These are phyloP conservation scores for Anser brachyrhynchus DNA, from an alignment of 2,113 vertebrate species.

Conservation along the genomic window DNA sequence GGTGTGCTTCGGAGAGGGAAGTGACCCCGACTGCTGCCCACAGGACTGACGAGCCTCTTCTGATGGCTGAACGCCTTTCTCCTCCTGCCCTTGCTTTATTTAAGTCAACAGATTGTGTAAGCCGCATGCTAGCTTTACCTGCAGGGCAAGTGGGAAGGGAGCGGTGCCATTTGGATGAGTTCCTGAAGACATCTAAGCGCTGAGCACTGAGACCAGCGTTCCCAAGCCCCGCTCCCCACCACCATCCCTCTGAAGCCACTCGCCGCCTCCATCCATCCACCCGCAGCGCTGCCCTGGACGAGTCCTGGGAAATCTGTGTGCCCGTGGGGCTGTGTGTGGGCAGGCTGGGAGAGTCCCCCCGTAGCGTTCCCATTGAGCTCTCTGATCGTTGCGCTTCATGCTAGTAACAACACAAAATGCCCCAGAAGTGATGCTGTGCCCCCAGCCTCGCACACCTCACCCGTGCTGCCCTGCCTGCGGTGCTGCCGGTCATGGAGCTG, in stretches of 20 bases:
- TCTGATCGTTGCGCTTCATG: background rate
- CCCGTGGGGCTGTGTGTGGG: background rate
- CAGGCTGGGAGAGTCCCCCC: background rate
- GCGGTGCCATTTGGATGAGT: conserved; percentile 54
- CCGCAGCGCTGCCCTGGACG: background rate
- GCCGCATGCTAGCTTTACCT: conserved; percentile 65
- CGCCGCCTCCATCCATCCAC: fast-evolving
- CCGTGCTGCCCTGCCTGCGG: background rate
- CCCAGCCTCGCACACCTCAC: background rate
- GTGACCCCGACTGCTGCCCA: conserved; percentile 46
- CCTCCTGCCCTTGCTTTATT: conserved; percentile 52
- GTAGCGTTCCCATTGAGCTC: background rate
- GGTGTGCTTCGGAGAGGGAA: background rate
- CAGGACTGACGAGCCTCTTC: conserved; percentile 51
- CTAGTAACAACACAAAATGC: background rate
- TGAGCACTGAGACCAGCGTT: background rate
- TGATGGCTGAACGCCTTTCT: conserved; percentile 57
- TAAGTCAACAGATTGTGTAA: conserved; percentile 67
- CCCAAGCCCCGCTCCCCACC: background rate
- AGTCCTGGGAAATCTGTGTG: background rate
- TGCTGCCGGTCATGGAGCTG: background rate
- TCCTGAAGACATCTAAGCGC: conserved; percentile 27
- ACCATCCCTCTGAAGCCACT: background rate
- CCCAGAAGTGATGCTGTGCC: background rate
- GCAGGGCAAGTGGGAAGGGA: conserved; percentile 56